Base-by-base conservation (phyloP, 35 echinoderm and acorn worm species). In the Lytechinus variegatus region DNA sequence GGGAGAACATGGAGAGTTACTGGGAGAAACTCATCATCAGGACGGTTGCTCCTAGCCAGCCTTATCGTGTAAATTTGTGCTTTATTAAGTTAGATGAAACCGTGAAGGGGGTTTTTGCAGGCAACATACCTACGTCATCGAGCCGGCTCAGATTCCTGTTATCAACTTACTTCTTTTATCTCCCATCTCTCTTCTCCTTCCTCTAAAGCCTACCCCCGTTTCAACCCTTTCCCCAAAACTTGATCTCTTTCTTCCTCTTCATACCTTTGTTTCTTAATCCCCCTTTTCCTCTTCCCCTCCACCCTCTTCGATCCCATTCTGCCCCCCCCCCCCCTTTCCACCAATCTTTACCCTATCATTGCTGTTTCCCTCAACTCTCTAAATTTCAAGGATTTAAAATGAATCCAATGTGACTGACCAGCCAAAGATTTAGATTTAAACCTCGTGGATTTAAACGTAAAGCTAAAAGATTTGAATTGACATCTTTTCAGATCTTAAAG, bases 121-220 rank as follows among this genome's bases (percentile, higher is more conserved):
- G 66, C 66, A 79, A 79, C 66, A 79, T 79, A 79, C 66, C 66
- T 79, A 79, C 66, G 66, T 79, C 66, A 79, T n/a, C n/a, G 66
- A 79, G 66, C 66, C 66, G 21, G 66, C 16, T 79, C 66, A 7
- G 66, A 24, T 79, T 52, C 88, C 88, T 90, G 88, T 90, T 90
- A 90, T 90, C 88, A 90, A 79, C 66, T 79, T 79, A 79, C 66
- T 79, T 79, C 66, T 79, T 79, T 79, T 79, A 79, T 79, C 66
- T 79, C 16, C 16, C 66, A 54, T 90, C 88, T 90, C 11, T 90
- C 88, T 54, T 33, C 88, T 54, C 88, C 16, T 54, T 90, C 88
- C 88, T 90, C 88, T 8, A 52, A 54, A 54, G 24, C 52, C 28
- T 90, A 44, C 88, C 28, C 88, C 88, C 28, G 16, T 90, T 52